These are phyloP conservation scores for Oophaga pumilio DNA, from an alignment of 2,113 vertebrate genomes.

Conservation along the genomic window DNA sequence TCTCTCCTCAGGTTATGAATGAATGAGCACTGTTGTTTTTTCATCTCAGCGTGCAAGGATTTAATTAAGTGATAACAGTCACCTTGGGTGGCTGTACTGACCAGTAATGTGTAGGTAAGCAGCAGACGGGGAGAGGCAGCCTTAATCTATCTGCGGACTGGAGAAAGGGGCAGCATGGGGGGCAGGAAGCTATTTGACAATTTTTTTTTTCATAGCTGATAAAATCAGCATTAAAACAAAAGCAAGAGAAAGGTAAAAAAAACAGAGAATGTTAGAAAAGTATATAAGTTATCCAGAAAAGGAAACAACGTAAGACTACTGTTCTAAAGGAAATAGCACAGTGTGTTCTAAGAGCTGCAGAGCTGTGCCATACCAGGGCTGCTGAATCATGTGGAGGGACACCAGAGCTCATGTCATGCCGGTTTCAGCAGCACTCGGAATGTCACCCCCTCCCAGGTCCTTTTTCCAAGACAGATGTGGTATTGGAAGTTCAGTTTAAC, in stretches of 20 bases:
- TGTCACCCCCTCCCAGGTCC: too few relatives aligned
- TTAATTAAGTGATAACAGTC: conserved; percentile 95
- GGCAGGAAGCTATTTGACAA: conserved; percentile 70
- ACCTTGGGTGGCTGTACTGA: conserved; percentile 89
- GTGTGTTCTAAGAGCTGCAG: not conserved
- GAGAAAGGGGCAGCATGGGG: conserved; percentile 56
- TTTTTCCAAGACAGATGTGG: too few relatives aligned
- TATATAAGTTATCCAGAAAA: not conserved
- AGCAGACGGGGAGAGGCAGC: conserved; percentile 85
- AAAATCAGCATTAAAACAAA: conserved; percentile 76
- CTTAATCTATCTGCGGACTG: conserved; percentile 84
- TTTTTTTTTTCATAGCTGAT: conserved; percentile 80
- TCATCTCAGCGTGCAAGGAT: conserved; percentile 86
- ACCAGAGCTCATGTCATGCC: not conserved
- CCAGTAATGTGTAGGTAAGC: conserved; percentile 89
- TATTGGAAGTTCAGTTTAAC: not conserved
- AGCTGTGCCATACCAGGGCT: not conserved
- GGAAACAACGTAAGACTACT: not conserved
- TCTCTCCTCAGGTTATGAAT: conserved; percentile 85
- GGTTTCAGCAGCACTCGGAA: not conserved
- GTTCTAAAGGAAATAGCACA: not conserved
- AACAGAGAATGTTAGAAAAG: conserved; percentile 36
- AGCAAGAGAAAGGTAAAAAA: not conserved
- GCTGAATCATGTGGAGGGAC: not conserved
- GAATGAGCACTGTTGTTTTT: conserved; percentile 86